Evolutionary conservation across 2,888 invertebrate genomes (phyloP).

Genomic region (Pristionchus japonicus): DNA sequence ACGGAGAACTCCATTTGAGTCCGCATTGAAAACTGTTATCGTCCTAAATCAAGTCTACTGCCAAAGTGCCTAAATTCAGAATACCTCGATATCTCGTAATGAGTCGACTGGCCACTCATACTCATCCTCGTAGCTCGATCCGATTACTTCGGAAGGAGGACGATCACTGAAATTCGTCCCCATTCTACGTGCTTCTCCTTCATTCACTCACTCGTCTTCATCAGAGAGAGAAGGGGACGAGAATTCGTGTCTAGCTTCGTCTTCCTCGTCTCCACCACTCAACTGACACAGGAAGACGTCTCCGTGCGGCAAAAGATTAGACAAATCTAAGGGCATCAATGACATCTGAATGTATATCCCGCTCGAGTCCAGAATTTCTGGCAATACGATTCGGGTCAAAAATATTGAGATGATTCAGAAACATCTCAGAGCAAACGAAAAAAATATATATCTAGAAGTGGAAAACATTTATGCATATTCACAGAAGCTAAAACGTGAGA

Average conservation of each 20-base stretch:
- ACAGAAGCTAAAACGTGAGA: background rate
- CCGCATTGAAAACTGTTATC: too few relatives aligned
- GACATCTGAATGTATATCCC: too few relatives aligned
- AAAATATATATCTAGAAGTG: background rate
- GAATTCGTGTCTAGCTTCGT: background rate
- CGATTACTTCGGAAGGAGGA: background rate
- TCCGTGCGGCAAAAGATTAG: background rate
- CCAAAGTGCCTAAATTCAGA: too few relatives aligned
- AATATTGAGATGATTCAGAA: background rate
- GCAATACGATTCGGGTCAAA: too few relatives aligned
- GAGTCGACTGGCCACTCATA: background rate
- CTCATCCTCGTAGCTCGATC: background rate
- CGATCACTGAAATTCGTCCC: background rate
- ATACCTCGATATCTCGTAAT: background rate
- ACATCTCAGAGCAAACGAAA: background rate
- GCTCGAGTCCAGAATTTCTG: too few relatives aligned
- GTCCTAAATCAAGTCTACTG: too few relatives aligned
- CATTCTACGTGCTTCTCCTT: too few relatives aligned
- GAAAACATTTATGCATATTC: constrained; percentile 11
- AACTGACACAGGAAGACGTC: background rate
- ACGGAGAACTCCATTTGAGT: too few relatives aligned
- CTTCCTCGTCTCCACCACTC: background rate
- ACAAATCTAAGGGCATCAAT: background rate
- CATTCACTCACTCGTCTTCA: too few relatives aligned
- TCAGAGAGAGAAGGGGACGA: background rate